A percentile compares a stretch with the other conserved stretches of the same genome.
These are phyloP conservation scores for Empidonax traillii DNA, from an alignment of 2,113 vertebrate species.

Conservation along the genomic window DNA sequence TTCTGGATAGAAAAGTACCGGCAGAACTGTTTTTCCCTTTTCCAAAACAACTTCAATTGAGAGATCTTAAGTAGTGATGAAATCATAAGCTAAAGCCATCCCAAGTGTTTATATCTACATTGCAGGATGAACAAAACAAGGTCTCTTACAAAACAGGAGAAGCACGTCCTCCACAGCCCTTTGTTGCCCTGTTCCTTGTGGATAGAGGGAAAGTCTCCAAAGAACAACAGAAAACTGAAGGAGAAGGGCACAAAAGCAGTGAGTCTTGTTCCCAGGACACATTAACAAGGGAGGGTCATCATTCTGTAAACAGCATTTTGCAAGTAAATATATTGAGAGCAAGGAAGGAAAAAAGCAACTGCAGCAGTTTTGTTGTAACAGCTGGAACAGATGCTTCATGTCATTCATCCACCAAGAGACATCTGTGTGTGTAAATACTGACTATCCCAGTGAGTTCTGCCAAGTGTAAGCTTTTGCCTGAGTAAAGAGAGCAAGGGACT, in stretches of 20 bases:
- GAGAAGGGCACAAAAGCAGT: neutral
- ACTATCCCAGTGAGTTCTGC: neutral
- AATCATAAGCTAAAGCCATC: neutral
- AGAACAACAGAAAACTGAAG: neutral
- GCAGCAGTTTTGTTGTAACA: neutral
- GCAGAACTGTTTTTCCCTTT: neutral
- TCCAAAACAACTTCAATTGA: neutral
- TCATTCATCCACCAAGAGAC: neutral
- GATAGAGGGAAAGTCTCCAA: neutral
- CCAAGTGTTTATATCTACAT: neutral
- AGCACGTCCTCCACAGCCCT: neutral
- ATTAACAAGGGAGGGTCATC: neutral
- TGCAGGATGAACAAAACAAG: neutral
- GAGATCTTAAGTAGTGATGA: neutral
- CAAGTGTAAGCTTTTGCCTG: neutral
- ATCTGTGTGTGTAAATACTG: neutral
- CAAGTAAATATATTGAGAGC: neutral
- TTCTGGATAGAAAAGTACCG: neutral
- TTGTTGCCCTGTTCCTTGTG: neutral
- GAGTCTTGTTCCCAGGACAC: neutral
- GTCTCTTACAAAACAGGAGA: neutral
- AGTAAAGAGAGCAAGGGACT: neutral
- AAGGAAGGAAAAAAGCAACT: neutral
- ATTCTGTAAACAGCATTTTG: neutral
- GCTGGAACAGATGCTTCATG: neutral